phyloP scores from a whole-genome alignment of 2,888 invertebrate genomes.

The Ichneumoninae sp. region DNA sequence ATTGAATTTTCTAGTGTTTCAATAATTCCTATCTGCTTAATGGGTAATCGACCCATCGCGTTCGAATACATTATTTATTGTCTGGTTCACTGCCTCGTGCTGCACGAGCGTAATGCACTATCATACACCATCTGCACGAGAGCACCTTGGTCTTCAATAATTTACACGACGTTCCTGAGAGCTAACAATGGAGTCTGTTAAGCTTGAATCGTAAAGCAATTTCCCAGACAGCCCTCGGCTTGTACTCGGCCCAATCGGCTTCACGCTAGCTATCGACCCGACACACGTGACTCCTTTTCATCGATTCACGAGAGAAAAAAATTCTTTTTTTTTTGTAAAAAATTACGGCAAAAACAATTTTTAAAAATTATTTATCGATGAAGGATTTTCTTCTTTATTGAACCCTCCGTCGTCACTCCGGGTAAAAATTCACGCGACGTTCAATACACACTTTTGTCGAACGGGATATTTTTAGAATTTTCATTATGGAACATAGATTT shows the following conservation, averaged over 20 bases:
- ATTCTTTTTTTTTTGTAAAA: too few relatives aligned
- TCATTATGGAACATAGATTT: too few relatives aligned
- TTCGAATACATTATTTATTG: background rate
- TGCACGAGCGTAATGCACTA: background rate
- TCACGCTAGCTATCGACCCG: background rate
- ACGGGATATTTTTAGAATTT: too few relatives aligned
- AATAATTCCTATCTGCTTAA: background rate
- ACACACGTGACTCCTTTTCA: background rate
- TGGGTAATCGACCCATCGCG: background rate
- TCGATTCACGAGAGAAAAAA: background rate
- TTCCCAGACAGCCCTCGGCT: background rate
- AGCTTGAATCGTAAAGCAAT: conserved; percentile 7
- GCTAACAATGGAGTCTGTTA: conserved; percentile 6
- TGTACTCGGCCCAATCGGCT: background rate
- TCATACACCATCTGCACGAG: background rate
- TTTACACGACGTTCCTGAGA: background rate
- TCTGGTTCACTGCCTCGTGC: background rate
- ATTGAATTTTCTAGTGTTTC: background rate
- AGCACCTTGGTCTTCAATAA: background rate
- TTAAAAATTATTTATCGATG: too few relatives aligned
- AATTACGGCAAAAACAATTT: too few relatives aligned
- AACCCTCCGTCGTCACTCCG: too few relatives aligned
- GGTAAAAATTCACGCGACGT: too few relatives aligned
- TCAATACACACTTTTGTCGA: too few relatives aligned
- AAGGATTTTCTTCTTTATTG: too few relatives aligned